These are phyloP conservation scores for Oegoconia quadripuncta DNA, from an alignment of 2,888 invertebrate species.

Conservation along the genomic window DNA sequence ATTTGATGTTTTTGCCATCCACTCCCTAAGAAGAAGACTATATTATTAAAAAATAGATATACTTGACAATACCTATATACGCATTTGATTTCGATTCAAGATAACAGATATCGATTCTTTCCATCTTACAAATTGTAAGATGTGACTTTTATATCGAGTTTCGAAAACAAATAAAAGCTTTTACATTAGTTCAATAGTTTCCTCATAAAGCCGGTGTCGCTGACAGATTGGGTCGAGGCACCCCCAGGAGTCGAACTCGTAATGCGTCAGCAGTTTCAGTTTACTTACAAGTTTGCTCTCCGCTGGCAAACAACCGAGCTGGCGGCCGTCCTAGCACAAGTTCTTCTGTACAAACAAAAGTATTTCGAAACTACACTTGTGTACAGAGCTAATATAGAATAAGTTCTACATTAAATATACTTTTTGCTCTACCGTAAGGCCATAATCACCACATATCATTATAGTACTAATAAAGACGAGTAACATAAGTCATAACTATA, in stretches of 20 bases:
- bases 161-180: not conserved
- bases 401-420: no score
- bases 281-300: constrained; percentile 45
- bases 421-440: no score
- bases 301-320: constrained; percentile 43
- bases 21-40: no score
- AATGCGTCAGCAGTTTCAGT: constrained; percentile 51
- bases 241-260: constrained; percentile 32
- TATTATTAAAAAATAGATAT: no score
- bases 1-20: no score
- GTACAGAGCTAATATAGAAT: not conserved
- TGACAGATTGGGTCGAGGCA: constrained; percentile 29
- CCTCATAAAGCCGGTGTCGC: constrained; percentile 13
- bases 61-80: no score
- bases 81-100: no score
- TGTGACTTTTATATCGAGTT: not conserved
- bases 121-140: no score
- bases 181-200: constrained; percentile 3
- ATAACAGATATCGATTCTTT: no score
- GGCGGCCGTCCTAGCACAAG: constrained; percentile 32
- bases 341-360: constrained; percentile 38
- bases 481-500: no score
- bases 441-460: no score
- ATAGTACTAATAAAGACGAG: no score
- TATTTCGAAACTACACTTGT: constrained; percentile 27